Evolutionary conservation across 1,140 invertebrate genomes (phyloP), one percentile per base, ranked within the genome.

Genomic region (Pararge aegeria): DNA sequence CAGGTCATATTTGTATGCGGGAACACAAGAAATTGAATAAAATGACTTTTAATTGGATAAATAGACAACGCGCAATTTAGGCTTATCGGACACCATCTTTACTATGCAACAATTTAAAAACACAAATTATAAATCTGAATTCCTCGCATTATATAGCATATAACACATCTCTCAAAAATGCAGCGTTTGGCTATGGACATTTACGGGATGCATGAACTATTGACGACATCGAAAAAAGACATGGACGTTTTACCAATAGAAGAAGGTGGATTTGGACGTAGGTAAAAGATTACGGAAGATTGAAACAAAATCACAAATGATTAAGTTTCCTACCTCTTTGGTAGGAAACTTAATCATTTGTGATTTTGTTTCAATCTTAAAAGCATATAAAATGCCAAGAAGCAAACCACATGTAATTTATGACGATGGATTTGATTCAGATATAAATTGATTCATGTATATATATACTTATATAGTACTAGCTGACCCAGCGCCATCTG

Each of bases 111-210:
- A n/a, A n/a, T n/a, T n/a, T n/a, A n/a, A n/a, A n/a, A n/a, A n/a
- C n/a, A n/a, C n/a, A n/a, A n/a, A n/a, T n/a, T n/a, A n/a, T n/a
- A n/a, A n/a, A n/a, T n/a, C n/a, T n/a, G n/a, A 44, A 51, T 30
- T 16, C 10, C 7, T 54, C 7, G 19, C 29, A 19, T 58, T 59
- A 10, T 4, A 38, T 10, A 64, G 66, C 61, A 55, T 16, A 61
- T 68, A 13, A 2, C n/a, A 9, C 29, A 61, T 54, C 20, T 68
- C 19, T 7, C 16, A 6, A 57, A 68, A 54, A 52, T 68, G n/a
- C 64, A 69, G 51, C 46, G 46, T 27, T 1, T 69, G 4, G 30
- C 52, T 5, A 63, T 55, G 59, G 66, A 73, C 2, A 52, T 69
- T 7, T 49, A 58, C 15, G 29, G 55, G 19, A 15, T 67, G 16